These are phyloP conservation scores for Amia ocellicauda DNA, from an alignment of 2,113 vertebrate species.

Conservation along the genomic window DNA sequence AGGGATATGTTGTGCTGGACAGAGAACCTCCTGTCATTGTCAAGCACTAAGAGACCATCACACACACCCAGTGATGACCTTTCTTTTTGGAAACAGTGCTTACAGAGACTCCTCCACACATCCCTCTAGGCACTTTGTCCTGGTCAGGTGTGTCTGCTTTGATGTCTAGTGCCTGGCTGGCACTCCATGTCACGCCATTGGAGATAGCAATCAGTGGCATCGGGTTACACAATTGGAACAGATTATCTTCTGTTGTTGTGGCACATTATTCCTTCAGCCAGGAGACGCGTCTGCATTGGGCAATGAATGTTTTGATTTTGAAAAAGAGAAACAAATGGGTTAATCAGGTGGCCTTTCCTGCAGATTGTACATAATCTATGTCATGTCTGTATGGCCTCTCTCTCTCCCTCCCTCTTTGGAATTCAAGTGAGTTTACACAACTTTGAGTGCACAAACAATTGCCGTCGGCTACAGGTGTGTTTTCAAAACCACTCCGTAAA, in stretches of 20 bases:
- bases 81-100: background rate
- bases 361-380: background rate
- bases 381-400: background rate
- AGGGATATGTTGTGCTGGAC: too few species aligned
- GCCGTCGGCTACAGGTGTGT: constrained; percentile 1
- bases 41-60: background rate
- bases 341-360: background rate
- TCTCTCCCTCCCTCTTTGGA: background rate
- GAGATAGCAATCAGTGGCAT: constrained; percentile 3
- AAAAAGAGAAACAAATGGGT: too few species aligned
- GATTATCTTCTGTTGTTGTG: background rate
- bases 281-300: background rate
- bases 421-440: background rate
- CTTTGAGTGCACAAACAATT: background rate
- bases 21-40: too few species aligned
- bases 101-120: background rate
- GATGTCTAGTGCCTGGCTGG: background rate
- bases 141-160: constrained; percentile 9
- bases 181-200: constrained; percentile 5
- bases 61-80: background rate
- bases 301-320: background rate
- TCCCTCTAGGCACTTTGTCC: background rate
- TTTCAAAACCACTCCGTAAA: constrained; percentile 17
- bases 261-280: constrained; percentile 1
- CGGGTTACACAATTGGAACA: constrained; percentile 1